Conservation (phyloP, 1,140 invertebrate genomes). For the Chymomyza costata region DNA sequence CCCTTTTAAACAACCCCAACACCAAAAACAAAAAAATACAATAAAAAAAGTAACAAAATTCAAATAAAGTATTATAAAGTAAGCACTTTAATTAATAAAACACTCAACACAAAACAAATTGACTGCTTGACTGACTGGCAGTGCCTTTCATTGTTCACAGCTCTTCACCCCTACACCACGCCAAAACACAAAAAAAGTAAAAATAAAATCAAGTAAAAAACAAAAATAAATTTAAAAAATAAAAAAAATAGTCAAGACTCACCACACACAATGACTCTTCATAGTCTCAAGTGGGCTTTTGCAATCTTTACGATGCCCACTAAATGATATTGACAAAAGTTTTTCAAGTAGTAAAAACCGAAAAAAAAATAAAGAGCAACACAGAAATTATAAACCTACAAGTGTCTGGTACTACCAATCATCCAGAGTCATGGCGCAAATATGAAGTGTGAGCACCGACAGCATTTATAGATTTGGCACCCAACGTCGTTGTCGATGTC, state of each 20-base stretch:
- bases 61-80: conserved; percentile 19
- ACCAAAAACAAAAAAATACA: conserved; percentile 22
- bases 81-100: conserved; percentile 72
- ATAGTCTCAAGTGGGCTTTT: conserved; percentile 64
- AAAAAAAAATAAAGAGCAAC: conserved; percentile 27
- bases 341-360: conserved; percentile 47
- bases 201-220: conserved; percentile 3
- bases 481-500: conserved; percentile 3
- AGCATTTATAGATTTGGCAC: conserved; percentile 39
- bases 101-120: conserved; percentile 65
- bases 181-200: conserved; percentile 20
- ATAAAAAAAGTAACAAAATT: conserved; percentile 1
- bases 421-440: conserved; percentile 51
- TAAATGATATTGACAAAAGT: conserved; percentile 72
- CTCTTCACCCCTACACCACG: conserved; percentile 15
- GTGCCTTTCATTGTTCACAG: conserved; percentile 11
- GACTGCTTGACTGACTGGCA: conserved; percentile 42
- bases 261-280: conserved; percentile 55
- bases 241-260: conserved; percentile 27
- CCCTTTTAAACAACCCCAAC: conserved; percentile 2
- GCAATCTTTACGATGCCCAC: conserved; percentile 71
- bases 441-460: conserved; percentile 37
- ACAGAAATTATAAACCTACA: conserved; percentile 51
- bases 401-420: conserved; percentile 66
- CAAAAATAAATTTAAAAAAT: conserved; percentile 27